Percentiles rank a stretch among this genome's conserved stretches.
Conservation (phyloP, 1,140 invertebrate genomes). For the Bombus soroeensis region DNA sequence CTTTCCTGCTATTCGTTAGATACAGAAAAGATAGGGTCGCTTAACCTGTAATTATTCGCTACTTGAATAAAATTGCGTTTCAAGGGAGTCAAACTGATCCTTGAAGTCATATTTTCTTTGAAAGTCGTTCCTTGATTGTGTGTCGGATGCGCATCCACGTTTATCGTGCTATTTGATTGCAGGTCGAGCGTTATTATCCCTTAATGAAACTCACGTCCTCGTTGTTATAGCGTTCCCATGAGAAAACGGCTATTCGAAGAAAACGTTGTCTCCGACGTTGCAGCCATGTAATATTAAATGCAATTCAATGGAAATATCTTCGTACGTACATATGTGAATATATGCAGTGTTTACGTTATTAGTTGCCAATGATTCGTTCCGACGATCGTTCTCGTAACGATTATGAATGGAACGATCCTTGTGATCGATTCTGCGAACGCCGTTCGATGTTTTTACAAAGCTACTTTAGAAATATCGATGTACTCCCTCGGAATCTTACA, state of each 20-base stretch:
- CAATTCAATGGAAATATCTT: not conserved
- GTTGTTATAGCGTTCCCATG: conserved; percentile 5
- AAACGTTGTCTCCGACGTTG: too few relatives aligned
- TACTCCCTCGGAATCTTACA: accelerated
- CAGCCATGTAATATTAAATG: not conserved
- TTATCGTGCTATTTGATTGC: conserved; percentile 13
- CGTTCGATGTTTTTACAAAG: not conserved
- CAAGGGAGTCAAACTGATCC: not conserved
- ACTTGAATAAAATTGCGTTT: not conserved
- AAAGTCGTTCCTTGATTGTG: not conserved
- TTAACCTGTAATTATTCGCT: not conserved
- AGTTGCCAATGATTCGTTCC: not conserved
- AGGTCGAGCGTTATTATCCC: not conserved
- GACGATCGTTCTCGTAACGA: not conserved
- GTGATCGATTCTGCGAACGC: not conserved
- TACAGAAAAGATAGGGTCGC: not conserved
- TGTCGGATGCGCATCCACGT: not conserved
- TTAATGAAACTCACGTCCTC: not conserved
- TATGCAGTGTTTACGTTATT: not conserved
- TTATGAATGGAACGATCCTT: not conserved
- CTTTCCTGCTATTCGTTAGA: not conserved
- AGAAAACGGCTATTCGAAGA: not conserved
- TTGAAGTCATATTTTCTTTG: not conserved
- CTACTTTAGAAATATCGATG: not conserved
- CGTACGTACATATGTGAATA: not conserved